phyloP scores from a whole-genome alignment of 2,888 invertebrate species.

The Lysandra coridon region DNA sequence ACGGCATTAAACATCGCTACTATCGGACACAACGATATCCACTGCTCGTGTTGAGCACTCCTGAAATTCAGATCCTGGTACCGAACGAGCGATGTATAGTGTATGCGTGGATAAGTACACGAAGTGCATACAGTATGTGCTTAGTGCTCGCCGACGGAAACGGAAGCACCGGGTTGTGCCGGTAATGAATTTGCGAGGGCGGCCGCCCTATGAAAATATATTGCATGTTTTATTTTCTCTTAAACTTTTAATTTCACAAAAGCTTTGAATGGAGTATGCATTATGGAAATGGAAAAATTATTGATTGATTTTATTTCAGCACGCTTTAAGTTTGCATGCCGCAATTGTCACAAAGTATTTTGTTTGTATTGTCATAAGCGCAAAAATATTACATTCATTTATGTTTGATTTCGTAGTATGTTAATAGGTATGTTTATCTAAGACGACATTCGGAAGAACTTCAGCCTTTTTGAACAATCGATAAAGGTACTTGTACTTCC shows the following conservation, averaged over 20 bases:
- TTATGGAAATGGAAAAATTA: conserved; percentile 2
- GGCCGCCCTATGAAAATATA: conserved; percentile 71
- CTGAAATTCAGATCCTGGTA: neutral
- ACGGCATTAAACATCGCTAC: conserved; percentile 37
- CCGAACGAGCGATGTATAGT: conserved; percentile 46
- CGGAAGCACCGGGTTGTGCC: conserved; percentile 73
- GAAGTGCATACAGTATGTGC: conserved; percentile 32
- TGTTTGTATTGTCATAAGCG: no score
- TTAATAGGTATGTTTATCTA: no score
- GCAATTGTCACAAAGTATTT: no score
- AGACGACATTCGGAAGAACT: no score
- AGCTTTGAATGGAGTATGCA: conserved; percentile 35
- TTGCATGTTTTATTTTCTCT: conserved; percentile 70
- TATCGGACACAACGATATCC: conserved; percentile 29
- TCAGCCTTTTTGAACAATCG: no score
- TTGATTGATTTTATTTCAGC: conserved; percentile 1
- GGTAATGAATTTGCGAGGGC: conserved; percentile 77
- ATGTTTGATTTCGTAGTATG: no score
- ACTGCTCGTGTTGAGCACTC: conserved; percentile 34
- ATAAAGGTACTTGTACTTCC: neutral
- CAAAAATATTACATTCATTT: no score
- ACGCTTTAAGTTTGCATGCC: neutral
- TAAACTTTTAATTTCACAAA: conserved; percentile 62
- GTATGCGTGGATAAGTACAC: neutral
- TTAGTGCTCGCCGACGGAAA: conserved; percentile 56